A percentile compares a stretch with the other conserved stretches of the same genome.
Conservation (phyloP, 2,113 vertebrate species). For the Archocentrus centrarchus region DNA sequence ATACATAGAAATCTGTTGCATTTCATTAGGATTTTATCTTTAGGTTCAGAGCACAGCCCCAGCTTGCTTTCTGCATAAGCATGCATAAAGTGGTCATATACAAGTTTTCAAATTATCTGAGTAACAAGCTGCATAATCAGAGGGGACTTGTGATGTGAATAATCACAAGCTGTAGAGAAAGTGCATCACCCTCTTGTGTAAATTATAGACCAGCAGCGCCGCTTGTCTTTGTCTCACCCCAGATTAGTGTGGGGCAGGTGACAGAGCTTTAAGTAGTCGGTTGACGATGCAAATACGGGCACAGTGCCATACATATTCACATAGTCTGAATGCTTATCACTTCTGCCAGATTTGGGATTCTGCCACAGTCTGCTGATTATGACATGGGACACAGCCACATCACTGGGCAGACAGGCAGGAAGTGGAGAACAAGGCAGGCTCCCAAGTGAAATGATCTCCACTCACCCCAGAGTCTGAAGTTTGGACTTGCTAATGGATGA, state of each 20-base stretch:
- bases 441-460: slow-evolving; percentile 52
- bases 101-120: slow-evolving; percentile 19
- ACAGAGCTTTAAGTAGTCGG: slow-evolving; percentile 24
- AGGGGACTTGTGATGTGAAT: slow-evolving; percentile 33
- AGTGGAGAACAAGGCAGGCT: slow-evolving; percentile 27
- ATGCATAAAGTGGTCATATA: background rate
- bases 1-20: background rate
- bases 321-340: slow-evolving; percentile 57
- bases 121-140: slow-evolving; percentile 40
- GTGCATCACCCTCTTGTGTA: slow-evolving; percentile 30
- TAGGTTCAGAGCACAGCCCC: slow-evolving; percentile 5
- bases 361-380: slow-evolving; percentile 46
- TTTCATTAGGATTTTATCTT: slow-evolving; percentile 4
- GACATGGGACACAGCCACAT: slow-evolving; percentile 14
- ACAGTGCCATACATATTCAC: slow-evolving; percentile 31
- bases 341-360: slow-evolving; percentile 38
- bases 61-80: background rate
- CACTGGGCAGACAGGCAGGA: slow-evolving; percentile 21
- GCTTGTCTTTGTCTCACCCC: slow-evolving; percentile 19
- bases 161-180: slow-evolving; percentile 27
- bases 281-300: background rate
- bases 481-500: slow-evolving; percentile 55
- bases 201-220: slow-evolving; percentile 24
- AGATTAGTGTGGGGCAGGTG: background rate
- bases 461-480: slow-evolving; percentile 43